A percentile compares a stretch with the other conserved stretches of the same genome.
Evolutionary conservation across 2,113 vertebrate species (phyloP).

Genomic region (Trogon surrucura): DNA sequence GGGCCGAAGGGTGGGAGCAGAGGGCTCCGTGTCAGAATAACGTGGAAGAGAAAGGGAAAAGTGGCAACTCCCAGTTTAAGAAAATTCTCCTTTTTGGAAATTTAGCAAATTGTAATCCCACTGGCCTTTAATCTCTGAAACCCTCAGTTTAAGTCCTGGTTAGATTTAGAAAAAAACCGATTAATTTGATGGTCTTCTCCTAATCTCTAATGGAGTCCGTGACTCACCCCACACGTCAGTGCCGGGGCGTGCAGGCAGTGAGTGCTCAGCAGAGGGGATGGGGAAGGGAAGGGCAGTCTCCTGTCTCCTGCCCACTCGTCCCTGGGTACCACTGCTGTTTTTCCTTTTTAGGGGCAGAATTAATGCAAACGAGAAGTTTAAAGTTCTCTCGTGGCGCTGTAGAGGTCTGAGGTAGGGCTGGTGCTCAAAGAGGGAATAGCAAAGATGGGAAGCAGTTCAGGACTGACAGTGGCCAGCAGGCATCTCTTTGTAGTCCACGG

Average conservation of each 20-base stretch:
- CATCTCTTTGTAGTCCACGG: rapidly evolving
- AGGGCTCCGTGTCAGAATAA: not conserved
- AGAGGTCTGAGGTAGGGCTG: not conserved
- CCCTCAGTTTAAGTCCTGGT: not conserved
- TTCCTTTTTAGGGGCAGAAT: not conserved
- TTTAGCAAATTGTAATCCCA: slow-evolving; percentile 2
- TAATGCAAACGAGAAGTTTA: not conserved
- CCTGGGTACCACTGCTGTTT: rapidly evolving
- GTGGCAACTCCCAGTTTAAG: slow-evolving; percentile 9
- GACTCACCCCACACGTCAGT: rapidly evolving
- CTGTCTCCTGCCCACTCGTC: not conserved
- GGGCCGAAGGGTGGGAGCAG: not conserved
- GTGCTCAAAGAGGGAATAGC: not conserved
- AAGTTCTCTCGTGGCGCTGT: rapidly evolving
- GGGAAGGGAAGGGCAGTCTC: not conserved
- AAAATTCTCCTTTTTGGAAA: slow-evolving; percentile 11
- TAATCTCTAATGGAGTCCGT: not conserved
- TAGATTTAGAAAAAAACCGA: not conserved
- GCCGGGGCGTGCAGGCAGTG: rapidly evolving
- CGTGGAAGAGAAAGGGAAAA: not conserved
- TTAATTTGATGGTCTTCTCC: not conserved
- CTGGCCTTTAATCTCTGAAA: slow-evolving; percentile 30
- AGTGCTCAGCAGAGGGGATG: not conserved
- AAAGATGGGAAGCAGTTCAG: rapidly evolving
- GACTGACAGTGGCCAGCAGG: rapidly evolving